Conservation (phyloP, 1,140 invertebrate genomes). For the Lepidurus apus region DNA sequence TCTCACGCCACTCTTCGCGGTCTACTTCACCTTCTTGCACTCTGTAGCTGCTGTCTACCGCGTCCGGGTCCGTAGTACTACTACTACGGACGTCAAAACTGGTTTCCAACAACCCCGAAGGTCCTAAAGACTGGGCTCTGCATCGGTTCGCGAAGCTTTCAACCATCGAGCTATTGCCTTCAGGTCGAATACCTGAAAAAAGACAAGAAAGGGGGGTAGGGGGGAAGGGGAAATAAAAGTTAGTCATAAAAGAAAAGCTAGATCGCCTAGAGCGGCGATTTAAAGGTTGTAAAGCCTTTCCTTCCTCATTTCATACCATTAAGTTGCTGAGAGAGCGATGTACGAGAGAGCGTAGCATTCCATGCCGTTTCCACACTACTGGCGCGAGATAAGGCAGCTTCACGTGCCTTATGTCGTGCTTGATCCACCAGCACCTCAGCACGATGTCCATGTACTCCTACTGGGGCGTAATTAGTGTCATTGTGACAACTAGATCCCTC, state of each 20-base stretch:
- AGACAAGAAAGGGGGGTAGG: neutral
- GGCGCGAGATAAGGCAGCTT: conserved; percentile 32
- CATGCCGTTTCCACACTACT: conserved; percentile 41
- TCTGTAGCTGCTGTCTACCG: neutral
- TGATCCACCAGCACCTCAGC: neutral
- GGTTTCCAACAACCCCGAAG: conserved; percentile 29
- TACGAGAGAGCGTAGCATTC: conserved; percentile 35
- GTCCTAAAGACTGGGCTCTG: conserved; percentile 11
- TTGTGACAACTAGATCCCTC: conserved; percentile 19
- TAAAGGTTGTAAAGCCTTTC: conserved; percentile 8
- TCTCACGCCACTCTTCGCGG: conserved; percentile 34
- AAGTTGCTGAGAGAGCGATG: conserved; percentile 4
- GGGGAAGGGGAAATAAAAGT: neutral
- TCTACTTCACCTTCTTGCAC: neutral
- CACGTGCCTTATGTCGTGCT: conserved; percentile 30
- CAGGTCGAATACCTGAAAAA: conserved; percentile 19
- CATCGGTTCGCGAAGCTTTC: conserved; percentile 9
- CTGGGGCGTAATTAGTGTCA: neutral
- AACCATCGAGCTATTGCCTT: neutral
- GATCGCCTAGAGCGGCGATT: neutral
- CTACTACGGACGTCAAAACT: conserved; percentile 26
- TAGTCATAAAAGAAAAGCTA: neutral
- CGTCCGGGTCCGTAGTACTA: neutral
- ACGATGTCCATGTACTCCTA: neutral
- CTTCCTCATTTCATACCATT: conserved; percentile 24